These are phyloP conservation scores for Knipowitschia caucasica DNA, from an alignment of 2,797 vertebrate genomes.

Conservation along the genomic window DNA sequence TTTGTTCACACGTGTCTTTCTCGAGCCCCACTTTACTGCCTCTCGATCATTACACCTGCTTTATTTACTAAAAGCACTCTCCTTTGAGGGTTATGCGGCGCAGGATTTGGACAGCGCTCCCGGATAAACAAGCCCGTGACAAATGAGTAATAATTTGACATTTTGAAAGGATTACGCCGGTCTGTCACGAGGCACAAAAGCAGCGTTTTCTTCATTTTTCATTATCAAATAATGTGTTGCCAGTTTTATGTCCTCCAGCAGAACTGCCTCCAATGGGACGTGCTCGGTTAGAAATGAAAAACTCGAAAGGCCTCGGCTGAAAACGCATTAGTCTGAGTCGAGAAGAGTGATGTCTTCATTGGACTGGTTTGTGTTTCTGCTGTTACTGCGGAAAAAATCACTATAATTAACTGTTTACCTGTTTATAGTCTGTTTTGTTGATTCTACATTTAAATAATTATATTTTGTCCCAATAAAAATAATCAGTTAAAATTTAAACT, in stretches of 20 bases:
- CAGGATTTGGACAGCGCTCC: conserved; percentile 26
- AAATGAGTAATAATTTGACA: conserved; percentile 42
- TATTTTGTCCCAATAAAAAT: no score
- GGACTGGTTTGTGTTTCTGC: no score
- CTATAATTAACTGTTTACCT: no score
- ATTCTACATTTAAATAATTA: no score
- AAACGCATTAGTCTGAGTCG: conserved; percentile 12
- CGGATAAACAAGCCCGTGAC: conserved; percentile 33
- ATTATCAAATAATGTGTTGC: conserved; percentile 27
- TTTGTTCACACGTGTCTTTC: conserved; percentile 24
- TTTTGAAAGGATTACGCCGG: conserved; percentile 40
- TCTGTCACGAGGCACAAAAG: conserved; percentile 31
- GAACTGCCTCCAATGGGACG: conserved; percentile 13
- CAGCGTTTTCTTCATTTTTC: conserved; percentile 33
- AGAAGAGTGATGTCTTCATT: conserved; percentile 14
- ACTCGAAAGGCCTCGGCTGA: conserved; percentile 6
- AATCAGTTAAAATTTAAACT: no score
- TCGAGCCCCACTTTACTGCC: conserved; percentile 26
- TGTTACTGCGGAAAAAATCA: no score
- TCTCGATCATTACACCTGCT: conserved; percentile 34
- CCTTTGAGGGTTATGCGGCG: conserved; percentile 28
- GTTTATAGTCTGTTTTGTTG: no score
- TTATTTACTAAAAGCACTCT: conserved; percentile 54
- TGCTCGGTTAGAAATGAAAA: conserved; percentile 9
- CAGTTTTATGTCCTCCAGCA: conserved; percentile 18